Conservation (phyloP, 2,888 invertebrate genomes). For the Nasonia oneida region DNA sequence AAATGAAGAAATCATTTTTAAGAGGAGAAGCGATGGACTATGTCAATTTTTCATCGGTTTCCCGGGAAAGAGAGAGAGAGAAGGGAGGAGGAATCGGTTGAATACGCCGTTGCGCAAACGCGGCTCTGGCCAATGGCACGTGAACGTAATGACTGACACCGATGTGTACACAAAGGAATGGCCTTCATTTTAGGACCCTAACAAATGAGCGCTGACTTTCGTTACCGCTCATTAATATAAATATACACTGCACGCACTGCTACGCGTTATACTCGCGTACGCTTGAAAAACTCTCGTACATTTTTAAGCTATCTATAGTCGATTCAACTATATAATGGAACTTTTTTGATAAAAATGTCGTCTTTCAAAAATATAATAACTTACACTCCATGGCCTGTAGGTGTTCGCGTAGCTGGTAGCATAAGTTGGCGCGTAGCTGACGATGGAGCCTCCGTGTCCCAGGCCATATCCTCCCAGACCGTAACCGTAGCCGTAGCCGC, state of each 20-base stretch:
- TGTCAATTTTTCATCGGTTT: background rate
- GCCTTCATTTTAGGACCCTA: background rate
- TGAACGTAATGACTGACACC: constrained; percentile 1
- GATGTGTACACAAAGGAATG: background rate
- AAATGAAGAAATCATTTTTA: background rate
- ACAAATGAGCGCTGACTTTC: background rate
- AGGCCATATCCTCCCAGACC: constrained; percentile 64
- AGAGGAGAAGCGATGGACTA: background rate
- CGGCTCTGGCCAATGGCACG: background rate
- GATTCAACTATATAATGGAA: no score
- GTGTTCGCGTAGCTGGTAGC: constrained; percentile 74
- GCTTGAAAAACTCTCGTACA: no score
- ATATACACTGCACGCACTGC: constrained; percentile 65
- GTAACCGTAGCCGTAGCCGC: constrained; percentile 67
- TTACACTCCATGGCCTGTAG: constrained; percentile 66
- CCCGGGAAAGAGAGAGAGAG: background rate
- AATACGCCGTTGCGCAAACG: constrained; percentile 2
- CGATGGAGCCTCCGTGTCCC: constrained; percentile 65
- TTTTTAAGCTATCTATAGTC: no score
- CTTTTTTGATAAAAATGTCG: background rate
- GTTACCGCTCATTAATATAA: background rate
- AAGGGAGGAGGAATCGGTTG: background rate
- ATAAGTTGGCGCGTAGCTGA: constrained; percentile 66
- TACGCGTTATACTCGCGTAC: no score
- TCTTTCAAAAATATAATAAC: background rate